Base-by-base conservation (phyloP, 2,888 invertebrate species). In the Lycia hirtaria region DNA sequence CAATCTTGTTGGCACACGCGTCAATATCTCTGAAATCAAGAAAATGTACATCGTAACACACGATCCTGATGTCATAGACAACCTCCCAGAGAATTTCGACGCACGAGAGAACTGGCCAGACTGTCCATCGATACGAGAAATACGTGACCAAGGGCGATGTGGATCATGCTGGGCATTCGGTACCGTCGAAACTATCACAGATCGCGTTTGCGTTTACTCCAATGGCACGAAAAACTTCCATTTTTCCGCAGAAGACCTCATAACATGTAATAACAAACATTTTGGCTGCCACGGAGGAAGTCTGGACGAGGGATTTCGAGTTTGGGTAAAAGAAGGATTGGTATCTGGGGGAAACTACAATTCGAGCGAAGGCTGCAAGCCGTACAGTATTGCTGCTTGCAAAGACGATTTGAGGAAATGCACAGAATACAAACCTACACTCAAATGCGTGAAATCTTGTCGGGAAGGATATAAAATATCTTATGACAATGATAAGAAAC, bases 111-210 rank as follows among this genome's bases (percentile, higher is more conserved):
- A 95, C 40, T 97, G 97, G 97, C 93, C 96, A 0, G 72, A 96
- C 63, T 97, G 97, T 75, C 95, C 95, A 0, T 95, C 96, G 0
- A 93, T 97, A 60, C 81, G 83, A 14, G 95, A 95, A 83, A 93
- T 96, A 56, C 88, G 96, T 55, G 95, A 96, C 82, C 96, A 96
- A 54, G 95, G 95, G 3, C 93, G 94, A n/a, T 97, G 97, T 78
- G 97, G 97, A 14, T 96, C 96, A 4, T 97, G 97, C 83, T 97
- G 96, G 96, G 96, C 96, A 0, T 95, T 96, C 80, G 96, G 95
- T 17, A 95, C 96, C 6, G 96, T 95, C 0, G 95, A 95, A 80
- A 95, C 96, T 0, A 96, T 96, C 94, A 95, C 96, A 1, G 97
- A 97, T 83, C 90, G 97, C 49, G 93, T 94, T 17, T 97, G 97